Base-by-base conservation (phyloP, 1,140 invertebrate genomes). In the Drosophila littoralis region DNA sequence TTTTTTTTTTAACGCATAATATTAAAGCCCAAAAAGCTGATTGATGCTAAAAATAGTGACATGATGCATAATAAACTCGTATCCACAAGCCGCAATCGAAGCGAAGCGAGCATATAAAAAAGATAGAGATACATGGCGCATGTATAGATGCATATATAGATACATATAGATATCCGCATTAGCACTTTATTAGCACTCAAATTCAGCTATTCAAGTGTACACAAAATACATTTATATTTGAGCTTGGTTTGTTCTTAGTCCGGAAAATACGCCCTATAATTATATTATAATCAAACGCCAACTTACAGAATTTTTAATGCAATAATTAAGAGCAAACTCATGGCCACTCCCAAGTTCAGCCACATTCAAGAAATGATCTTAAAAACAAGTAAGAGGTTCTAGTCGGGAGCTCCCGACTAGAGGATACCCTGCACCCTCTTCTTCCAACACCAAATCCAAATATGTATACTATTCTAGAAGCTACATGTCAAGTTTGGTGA, bases 121-220 rank as follows among this genome's bases (percentile, higher is more conserved):
- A 28, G 4, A 48, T 12, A 48, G 6, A 48, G 6, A 22, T 48
- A 48, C n/a, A 32, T 3, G 8, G n/a, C 10, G n/a, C 12, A 28
- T 1, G 17, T 7, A 15, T 15, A 45, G 6, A 45, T 28, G 28
- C 28, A 33, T 52, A 52, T 6, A 13, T 42, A 51, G 1, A 51
- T 33, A 51, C 28, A n/a, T 5, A 51, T n/a, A 42, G n/a, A 52
- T 13, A 35, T 35, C 32, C 2, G 9, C 7, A 54, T 36, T 36
- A 54, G n/a, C 51, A 12, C 33, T 54, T 54, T 38, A 54, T 54
- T 52, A 52, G 33, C 50, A 36, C n/a, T 15, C 50, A 52, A 35
- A 52, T 35, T 33, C n/a, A 36, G 50, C n/a, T 42, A 6, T 42
- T n/a, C 12, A 13, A 42, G n/a, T n/a, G 40, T n/a, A n/a, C n/a